Evolutionary conservation across 2,888 invertebrate genomes (phyloP).

Genomic region (Sphaerophoria rueppellii): DNA sequence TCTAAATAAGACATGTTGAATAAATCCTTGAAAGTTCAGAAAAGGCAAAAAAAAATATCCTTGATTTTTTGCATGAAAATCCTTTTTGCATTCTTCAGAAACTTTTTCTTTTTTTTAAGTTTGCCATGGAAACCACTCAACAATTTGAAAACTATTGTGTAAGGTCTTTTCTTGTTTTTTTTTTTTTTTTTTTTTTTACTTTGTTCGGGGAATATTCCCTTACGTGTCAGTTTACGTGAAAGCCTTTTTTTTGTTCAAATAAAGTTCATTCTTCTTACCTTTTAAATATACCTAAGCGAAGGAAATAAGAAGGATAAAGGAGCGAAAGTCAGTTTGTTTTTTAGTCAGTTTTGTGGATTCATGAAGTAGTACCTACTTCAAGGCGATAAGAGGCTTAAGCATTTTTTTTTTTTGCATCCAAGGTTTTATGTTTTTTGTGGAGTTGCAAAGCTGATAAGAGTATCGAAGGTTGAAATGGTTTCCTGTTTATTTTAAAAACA

Average conservation of each 20-base stretch:
- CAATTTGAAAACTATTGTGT: slow-evolving; percentile 35
- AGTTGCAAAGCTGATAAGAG: not conserved
- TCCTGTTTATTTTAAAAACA: not conserved
- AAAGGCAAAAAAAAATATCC: not conserved
- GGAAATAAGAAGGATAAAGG: not conserved
- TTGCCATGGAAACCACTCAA: slow-evolving; percentile 19
- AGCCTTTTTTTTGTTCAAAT: not conserved
- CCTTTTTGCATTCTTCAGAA: slow-evolving; percentile 15
- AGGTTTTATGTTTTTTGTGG: slow-evolving; percentile 1
- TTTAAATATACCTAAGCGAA: slow-evolving; percentile 3
- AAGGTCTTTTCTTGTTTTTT: slow-evolving; percentile 20
- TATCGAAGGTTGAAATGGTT: slow-evolving; percentile 19
- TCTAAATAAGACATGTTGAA: not conserved
- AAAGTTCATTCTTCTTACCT: not conserved
- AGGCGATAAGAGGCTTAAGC: slow-evolving; percentile 19
- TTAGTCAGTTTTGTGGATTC: not conserved
- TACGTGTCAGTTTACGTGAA: slow-evolving; percentile 28
- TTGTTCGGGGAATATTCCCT: not conserved
- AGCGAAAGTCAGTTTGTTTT: not conserved
- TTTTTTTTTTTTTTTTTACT: slow-evolving; percentile 1
- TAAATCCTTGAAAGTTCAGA: slow-evolving; percentile 25
- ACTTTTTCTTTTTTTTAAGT: slow-evolving; percentile 7
- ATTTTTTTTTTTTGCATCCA: not conserved
- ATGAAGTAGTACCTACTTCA: slow-evolving; percentile 14
- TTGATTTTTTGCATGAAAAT: slow-evolving; percentile 3